phyloP scores from a whole-genome alignment of 2,797 vertebrate genomes.

The Anniella stebbinsi region DNA sequence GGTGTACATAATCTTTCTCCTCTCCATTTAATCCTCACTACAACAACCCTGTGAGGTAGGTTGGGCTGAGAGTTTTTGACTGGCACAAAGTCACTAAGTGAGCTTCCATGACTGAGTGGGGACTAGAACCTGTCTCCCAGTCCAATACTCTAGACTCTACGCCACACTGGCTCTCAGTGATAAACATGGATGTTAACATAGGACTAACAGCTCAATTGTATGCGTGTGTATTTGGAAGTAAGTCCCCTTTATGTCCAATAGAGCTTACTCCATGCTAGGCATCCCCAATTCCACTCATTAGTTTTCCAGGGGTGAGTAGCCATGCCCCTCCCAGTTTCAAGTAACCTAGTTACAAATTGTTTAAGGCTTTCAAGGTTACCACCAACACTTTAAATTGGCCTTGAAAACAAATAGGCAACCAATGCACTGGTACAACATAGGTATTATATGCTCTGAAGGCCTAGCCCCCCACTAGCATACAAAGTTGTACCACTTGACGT shows the following conservation, averaged over 20 bases:
- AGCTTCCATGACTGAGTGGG: too few relatives aligned
- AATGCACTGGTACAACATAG: background rate
- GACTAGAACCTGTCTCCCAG: too few relatives aligned
- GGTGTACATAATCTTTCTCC: too few relatives aligned
- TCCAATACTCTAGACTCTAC: too few relatives aligned
- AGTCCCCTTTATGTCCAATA: background rate
- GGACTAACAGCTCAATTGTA: background rate
- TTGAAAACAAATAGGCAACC: background rate
- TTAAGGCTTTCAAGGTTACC: background rate
- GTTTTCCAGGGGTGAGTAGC: background rate
- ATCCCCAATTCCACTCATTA: background rate
- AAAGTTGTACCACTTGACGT: background rate
- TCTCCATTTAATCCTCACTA: too few relatives aligned
- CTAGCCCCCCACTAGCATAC: background rate
- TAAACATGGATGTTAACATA: background rate
- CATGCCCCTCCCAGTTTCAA: background rate
- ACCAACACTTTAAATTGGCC: too few relatives aligned
- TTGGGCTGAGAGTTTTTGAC: too few relatives aligned
- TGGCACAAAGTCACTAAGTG: too few relatives aligned
- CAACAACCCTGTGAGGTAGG: too few relatives aligned
- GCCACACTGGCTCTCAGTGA: too few relatives aligned
- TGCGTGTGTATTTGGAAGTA: background rate
- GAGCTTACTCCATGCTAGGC: background rate
- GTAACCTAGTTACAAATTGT: background rate
- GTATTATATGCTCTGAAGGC: background rate